Evolutionary conservation across 2,113 vertebrate species (phyloP), one percentile per base, ranked within the genome.

Genomic region (Syrmaticus mikado): DNA sequence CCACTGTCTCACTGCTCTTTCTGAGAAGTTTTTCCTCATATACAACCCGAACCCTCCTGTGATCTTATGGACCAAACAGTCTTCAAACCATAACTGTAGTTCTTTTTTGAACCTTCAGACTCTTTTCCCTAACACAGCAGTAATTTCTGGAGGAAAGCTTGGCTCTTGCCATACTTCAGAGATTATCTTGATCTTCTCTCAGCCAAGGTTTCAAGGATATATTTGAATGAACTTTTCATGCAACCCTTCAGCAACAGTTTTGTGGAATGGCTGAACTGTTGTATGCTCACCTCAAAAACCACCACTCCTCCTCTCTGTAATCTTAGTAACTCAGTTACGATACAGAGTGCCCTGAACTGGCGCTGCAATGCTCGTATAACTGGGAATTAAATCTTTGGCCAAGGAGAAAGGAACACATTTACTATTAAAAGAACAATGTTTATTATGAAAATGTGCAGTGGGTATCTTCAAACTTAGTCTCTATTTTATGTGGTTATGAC

Each of bases 401-500:
- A 34, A 36, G 38, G 68, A 71, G 48, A 52, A 52, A 79, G 5
- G 2, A 16, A 25, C 9, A 53, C 1, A 53, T 45, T 66, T 85
- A 53, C 21, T 38, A 58, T 77, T 60, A 60, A 74, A 95, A 79
- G 18, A 58, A 55, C 24, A 4, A 34, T 27, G 6, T 58, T 76
- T 58, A 12, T 72, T 64, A 60, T 0, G 3, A 71, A 67, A 38
- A 57, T 4, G 5, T 15, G 11, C 18, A 73, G 61, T 32, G 10
- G 40, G 30, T 45, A 48, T 41, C 53, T 61, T 66, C 7, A 2
- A 36, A 48, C 4, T 66, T 58, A 82, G 2, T 67, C 45, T 64
- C 28, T 60, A 57, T 72, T 85, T 96, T 57, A 81, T 81, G 82
- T 91, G 88, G 85, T 28, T 83, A 46, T 91, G 90, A 95, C 72